Percentiles rank a stretch among this genome's conserved stretches.
These are phyloP conservation scores for Leucoma salicis DNA, from an alignment of 2,888 invertebrate genomes.

Conservation along the genomic window DNA sequence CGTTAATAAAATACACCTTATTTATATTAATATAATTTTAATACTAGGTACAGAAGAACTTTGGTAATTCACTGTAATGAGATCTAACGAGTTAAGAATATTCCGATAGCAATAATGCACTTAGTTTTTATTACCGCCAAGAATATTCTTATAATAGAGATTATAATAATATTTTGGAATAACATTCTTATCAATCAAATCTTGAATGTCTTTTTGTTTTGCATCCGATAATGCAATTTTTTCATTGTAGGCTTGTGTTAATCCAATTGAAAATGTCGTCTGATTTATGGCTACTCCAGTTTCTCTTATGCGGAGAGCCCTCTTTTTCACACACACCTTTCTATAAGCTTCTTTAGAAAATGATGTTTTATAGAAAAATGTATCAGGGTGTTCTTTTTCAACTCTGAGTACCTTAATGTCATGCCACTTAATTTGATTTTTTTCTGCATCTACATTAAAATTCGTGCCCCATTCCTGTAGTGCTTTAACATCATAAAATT, in stretches of 20 bases:
- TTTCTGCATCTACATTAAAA: conserved; percentile 18
- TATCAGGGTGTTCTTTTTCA: conserved; percentile 8
- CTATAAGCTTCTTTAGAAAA: conserved; percentile 8
- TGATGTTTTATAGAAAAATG: conserved; percentile 12
- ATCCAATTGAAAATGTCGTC: conserved; percentile 10
- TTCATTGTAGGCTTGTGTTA: conserved; percentile 5
- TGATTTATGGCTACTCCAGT: too few species aligned
- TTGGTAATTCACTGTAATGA: too few species aligned
- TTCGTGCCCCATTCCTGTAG: conserved; percentile 24
- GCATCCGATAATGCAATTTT: background rate
- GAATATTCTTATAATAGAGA: conserved; percentile 7
- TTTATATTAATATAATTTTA: too few species aligned
- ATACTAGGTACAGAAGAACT: too few species aligned
- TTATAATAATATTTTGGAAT: conserved; percentile 4
- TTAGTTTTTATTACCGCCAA: too few species aligned
- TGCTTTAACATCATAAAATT: conserved; percentile 14
- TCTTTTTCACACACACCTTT: conserved; percentile 5
- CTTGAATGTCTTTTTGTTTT: conserved; percentile 14
- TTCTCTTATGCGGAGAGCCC: conserved; percentile 2
- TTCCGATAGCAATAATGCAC: too few species aligned
- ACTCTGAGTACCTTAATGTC: conserved; percentile 9
- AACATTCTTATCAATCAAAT: conserved; percentile 15
- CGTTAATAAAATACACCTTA: too few species aligned
- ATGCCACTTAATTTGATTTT: conserved; percentile 9
- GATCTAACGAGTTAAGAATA: too few species aligned